A percentile compares a stretch with the other conserved stretches of the same genome.
These are phyloP conservation scores for Octopus bimaculoides DNA, from an alignment of 1,140 invertebrate species.

Conservation along the genomic window DNA sequence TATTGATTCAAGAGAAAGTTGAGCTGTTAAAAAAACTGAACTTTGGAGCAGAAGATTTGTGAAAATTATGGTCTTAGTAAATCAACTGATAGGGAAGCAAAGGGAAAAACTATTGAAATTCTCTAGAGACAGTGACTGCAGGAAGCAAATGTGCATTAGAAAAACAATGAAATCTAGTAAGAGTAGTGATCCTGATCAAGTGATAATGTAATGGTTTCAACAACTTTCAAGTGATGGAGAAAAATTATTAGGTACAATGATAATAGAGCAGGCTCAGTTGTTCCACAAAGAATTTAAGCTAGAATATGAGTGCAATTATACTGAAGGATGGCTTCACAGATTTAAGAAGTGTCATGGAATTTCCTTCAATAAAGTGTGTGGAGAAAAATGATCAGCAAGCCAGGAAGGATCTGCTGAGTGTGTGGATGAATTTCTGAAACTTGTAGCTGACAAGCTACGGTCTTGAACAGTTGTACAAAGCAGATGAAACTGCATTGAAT, in stretches of 20 bases:
- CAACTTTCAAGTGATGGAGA: background rate
- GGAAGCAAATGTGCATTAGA: too few species aligned
- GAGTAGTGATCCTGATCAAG: background rate
- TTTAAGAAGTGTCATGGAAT: background rate
- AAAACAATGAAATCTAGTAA: too few species aligned
- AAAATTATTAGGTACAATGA: background rate
- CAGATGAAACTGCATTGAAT: background rate
- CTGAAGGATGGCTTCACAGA: too few species aligned
- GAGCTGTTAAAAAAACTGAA: background rate
- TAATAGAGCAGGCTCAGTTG: background rate
- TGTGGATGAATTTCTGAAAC: background rate
- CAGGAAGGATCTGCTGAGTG: background rate
- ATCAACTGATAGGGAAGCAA: background rate
- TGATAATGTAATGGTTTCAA: background rate
- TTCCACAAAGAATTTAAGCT: background rate
- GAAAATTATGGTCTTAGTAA: background rate
- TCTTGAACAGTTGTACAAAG: background rate
- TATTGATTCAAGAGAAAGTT: background rate
- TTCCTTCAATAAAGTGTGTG: background rate
- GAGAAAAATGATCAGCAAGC: background rate
- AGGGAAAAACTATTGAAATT: background rate
- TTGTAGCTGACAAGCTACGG: background rate
- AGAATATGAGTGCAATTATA: background rate
- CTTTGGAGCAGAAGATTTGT: background rate
- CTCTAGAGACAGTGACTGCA: too few species aligned